A percentile compares a stretch with the other conserved stretches of the same genome.
Evolutionary conservation across 2,797 vertebrate genomes (phyloP).

Genomic region (Chaetophractus vellerosus): DNA sequence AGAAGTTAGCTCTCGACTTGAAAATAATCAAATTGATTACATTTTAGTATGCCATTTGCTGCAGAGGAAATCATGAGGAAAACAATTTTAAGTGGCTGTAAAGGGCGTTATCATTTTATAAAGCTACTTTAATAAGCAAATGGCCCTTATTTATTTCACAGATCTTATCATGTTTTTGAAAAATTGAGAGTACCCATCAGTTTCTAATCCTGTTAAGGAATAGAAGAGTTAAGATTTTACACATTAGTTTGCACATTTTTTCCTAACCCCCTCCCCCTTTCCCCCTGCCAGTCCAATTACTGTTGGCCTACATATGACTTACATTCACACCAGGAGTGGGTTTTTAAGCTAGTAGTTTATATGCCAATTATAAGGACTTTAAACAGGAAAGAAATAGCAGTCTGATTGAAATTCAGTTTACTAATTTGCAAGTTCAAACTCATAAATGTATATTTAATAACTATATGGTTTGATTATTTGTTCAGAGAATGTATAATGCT

Average conservation of each 20-base stretch:
- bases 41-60: constrained; percentile 41
- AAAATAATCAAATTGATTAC: constrained; percentile 28
- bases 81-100: constrained; percentile 61
- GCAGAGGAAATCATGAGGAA: constrained; percentile 30
- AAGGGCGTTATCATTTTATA: constrained; percentile 56
- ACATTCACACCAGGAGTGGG: neutral
- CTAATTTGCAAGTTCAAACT: neutral
- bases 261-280: neutral
- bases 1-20: constrained; percentile 21
- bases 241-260: neutral
- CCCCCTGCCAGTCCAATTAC: neutral
- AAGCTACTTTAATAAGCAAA: constrained; percentile 54
- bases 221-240: neutral
- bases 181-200: neutral
- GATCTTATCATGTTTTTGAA: neutral
- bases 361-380: neutral
- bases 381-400: neutral
- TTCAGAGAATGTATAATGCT: neutral
- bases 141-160: neutral
- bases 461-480: neutral
- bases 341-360: neutral
- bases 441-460: neutral
- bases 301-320: neutral
- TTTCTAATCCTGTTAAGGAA: neutral
- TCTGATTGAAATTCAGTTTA: neutral